Conservation (phyloP, 1,140 invertebrate genomes). For the Drosophila ambigua region DNA sequence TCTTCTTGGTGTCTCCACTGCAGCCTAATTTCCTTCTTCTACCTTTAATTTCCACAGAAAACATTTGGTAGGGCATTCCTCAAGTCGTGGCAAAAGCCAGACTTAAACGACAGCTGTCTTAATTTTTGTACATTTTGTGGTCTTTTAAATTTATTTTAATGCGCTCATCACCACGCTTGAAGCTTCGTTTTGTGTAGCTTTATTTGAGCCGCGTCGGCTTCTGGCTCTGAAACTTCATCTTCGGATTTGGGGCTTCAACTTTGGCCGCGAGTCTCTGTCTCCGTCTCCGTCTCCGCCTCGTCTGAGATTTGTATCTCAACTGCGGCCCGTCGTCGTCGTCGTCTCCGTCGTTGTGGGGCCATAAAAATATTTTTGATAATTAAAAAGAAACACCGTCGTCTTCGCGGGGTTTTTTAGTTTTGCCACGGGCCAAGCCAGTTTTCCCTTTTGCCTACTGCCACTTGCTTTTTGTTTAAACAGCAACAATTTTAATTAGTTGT, state of each 20-base stretch:
- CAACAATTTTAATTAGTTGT: conserved; percentile 63
- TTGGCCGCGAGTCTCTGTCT: conserved; percentile 4
- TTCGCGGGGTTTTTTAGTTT: conserved; percentile 56
- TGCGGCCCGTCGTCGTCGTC: conserved; percentile 28
- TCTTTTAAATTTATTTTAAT: conserved; percentile 74
- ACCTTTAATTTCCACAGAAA: too few relatives aligned
- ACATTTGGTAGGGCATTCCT: conserved; percentile 36
- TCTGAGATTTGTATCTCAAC: conserved; percentile 55
- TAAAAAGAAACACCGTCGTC: conserved; percentile 71
- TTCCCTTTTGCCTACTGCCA: conserved; percentile 32
- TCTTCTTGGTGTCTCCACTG: too few relatives aligned
- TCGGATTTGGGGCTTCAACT: not conserved
- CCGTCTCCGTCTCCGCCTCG: conserved; percentile 29
- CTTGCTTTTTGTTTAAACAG: conserved; percentile 52
- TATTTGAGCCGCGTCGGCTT: conserved; percentile 52
- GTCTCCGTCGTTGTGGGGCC: conserved; percentile 16
- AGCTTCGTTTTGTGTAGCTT: conserved; percentile 52
- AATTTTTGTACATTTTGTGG: conserved; percentile 52
- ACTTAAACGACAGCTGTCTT: not conserved
- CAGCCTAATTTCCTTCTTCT: too few relatives aligned
- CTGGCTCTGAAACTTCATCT: conserved; percentile 25
- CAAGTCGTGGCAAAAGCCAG: not conserved
- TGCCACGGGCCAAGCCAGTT: conserved; percentile 78
- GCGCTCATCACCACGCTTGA: conserved; percentile 54
- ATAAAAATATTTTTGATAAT: conserved; percentile 77